Conservation (phyloP, 2,113 vertebrate genomes). For the Anarhynchus alexandrinus region DNA sequence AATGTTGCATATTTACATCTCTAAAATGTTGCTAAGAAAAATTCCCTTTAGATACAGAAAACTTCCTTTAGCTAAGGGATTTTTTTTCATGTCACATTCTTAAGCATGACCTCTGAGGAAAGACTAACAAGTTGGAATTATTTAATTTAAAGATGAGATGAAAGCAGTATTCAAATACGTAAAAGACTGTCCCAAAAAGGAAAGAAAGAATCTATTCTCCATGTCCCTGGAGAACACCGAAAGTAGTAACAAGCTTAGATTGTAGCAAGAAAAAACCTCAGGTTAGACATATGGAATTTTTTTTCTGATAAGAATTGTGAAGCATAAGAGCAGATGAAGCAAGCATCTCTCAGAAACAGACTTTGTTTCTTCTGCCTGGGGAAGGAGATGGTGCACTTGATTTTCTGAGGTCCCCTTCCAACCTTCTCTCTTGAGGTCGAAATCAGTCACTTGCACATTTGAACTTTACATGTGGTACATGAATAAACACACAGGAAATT, state of each 20-base stretch:
- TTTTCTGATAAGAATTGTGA: background rate
- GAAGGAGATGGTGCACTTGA: background rate
- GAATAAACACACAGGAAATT: background rate
- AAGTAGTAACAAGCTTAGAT: background rate
- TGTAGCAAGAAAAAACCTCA: background rate
- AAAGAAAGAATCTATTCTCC: background rate
- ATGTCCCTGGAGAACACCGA: accelerated
- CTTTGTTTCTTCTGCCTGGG: background rate
- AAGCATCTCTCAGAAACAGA: background rate
- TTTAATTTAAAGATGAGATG: background rate
- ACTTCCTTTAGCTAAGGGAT: background rate
- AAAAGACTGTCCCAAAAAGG: background rate
- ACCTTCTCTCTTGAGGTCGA: background rate
- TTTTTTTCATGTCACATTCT: background rate
- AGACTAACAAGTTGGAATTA: background rate
- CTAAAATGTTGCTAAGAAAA: background rate
- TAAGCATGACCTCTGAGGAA: background rate
- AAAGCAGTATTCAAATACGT: background rate
- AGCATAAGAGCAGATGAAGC: background rate
- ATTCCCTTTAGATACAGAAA: background rate
- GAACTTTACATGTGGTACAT: background rate
- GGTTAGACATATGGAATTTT: background rate
- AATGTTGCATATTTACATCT: background rate
- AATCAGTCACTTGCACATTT: background rate
- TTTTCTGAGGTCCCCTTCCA: background rate